Evolutionary conservation across 2,797 vertebrate species (phyloP).

Genomic region (Argya squamiceps): DNA sequence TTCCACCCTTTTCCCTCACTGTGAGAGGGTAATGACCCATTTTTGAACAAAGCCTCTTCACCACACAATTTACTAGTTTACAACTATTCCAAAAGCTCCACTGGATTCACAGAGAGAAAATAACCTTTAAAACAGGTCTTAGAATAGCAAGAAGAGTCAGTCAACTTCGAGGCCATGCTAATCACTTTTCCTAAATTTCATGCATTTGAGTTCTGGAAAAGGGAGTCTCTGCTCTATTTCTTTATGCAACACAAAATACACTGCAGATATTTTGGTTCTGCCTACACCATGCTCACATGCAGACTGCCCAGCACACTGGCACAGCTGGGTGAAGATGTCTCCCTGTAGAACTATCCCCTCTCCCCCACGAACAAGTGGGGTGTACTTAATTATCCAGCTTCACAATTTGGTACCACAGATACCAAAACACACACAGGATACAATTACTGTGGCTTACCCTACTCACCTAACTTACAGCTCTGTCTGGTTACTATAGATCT

Average conservation of each 20-base stretch:
- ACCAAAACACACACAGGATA: background rate
- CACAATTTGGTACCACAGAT: background rate
- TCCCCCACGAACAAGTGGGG: background rate
- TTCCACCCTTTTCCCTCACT: background rate
- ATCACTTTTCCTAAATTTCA: background rate
- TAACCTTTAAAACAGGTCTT: background rate
- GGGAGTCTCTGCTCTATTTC: background rate
- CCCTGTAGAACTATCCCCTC: background rate
- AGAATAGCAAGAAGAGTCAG: background rate
- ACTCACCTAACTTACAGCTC: background rate
- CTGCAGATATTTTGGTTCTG: background rate
- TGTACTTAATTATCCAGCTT: background rate
- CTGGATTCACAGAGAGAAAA: background rate
- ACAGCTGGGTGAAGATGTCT: background rate
- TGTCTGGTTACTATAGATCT: background rate
- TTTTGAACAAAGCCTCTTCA: background rate
- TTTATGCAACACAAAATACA: background rate
- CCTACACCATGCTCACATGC: rapidly evolving
- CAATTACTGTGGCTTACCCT: background rate
- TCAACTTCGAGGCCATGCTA: background rate
- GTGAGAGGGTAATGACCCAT: background rate
- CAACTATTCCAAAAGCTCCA: background rate
- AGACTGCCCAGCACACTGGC: background rate
- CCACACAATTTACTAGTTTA: background rate
- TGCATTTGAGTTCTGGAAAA: background rate